A percentile compares a stretch with the other conserved stretches of the same genome.
These are phyloP conservation scores for Astreopora myriophthalma DNA, from an alignment of 64 coral and sea anemone genomes.

Conservation along the genomic window DNA sequence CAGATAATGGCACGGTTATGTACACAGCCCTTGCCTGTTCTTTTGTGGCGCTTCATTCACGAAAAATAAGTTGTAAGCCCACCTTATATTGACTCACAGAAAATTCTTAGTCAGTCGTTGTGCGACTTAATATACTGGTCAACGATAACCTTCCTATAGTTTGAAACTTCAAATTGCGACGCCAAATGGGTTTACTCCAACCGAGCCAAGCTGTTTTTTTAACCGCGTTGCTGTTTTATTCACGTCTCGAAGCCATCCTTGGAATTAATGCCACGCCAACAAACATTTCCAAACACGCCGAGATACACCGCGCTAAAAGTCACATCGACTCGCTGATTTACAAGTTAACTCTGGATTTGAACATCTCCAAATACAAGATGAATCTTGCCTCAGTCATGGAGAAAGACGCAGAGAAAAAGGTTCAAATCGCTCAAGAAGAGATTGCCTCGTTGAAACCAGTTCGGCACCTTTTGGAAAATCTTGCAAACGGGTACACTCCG, in stretches of 20 bases:
- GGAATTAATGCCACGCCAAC: not conserved
- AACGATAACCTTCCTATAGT: not conserved
- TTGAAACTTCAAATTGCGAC: not conserved
- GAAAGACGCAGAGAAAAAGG: not conserved
- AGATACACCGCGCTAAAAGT: not conserved
- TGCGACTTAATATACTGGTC: not conserved
- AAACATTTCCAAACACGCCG: not conserved
- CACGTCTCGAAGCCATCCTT: not conserved
- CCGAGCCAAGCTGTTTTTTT: not conserved
- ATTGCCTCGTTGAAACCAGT: not conserved
- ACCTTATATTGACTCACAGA: not conserved
- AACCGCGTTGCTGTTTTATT: not conserved
- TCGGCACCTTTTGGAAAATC: not conserved
- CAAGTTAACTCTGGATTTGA: constrained; percentile 11
- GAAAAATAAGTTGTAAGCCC: not conserved
- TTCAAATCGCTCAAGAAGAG: not conserved
- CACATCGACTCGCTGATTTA: not conserved
- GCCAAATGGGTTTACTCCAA: not conserved
- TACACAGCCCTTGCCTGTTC: no score
- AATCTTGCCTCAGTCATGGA: not conserved
- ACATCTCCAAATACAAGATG: not conserved
- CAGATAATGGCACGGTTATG: no score
- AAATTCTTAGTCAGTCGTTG: not conserved
- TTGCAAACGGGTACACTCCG: not conserved
- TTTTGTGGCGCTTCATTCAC: no score